Conservation (phyloP, 2,113 vertebrate genomes). For the Glaucomys volans region DNA sequence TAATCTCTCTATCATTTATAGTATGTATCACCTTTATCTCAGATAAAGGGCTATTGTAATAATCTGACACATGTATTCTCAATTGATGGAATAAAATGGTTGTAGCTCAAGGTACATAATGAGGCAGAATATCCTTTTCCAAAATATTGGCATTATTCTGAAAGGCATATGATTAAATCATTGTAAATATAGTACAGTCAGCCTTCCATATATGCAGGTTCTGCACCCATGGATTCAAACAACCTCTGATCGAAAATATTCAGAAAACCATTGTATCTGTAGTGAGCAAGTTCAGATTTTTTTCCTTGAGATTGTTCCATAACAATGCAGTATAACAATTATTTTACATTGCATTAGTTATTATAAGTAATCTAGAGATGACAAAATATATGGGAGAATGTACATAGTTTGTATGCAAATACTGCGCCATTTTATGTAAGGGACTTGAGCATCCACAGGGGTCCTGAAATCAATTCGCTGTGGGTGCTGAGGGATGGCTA, state of each 20-base stretch:
- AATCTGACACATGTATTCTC: background rate
- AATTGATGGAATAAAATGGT: background rate
- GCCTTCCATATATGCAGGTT: background rate
- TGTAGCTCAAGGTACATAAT: background rate
- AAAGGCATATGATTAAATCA: background rate
- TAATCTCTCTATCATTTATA: constrained; percentile 27
- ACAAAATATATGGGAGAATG: background rate
- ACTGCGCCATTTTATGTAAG: background rate
- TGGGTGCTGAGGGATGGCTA: background rate
- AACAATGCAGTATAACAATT: background rate
- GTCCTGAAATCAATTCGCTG: background rate
- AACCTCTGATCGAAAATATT: background rate
- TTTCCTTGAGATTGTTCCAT: background rate
- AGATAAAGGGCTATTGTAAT: background rate
- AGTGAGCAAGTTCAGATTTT: background rate
- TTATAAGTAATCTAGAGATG: background rate
- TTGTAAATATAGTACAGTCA: background rate
- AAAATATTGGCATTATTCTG: background rate
- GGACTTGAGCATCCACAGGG: background rate
- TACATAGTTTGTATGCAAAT: background rate
- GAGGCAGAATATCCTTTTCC: background rate
- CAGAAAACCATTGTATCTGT: background rate
- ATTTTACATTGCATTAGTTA: background rate
- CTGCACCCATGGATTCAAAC: background rate
- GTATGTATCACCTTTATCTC: background rate